Evolutionary conservation across 2,113 vertebrate genomes (phyloP).

Genomic region (Recurvirostra avosetta): DNA sequence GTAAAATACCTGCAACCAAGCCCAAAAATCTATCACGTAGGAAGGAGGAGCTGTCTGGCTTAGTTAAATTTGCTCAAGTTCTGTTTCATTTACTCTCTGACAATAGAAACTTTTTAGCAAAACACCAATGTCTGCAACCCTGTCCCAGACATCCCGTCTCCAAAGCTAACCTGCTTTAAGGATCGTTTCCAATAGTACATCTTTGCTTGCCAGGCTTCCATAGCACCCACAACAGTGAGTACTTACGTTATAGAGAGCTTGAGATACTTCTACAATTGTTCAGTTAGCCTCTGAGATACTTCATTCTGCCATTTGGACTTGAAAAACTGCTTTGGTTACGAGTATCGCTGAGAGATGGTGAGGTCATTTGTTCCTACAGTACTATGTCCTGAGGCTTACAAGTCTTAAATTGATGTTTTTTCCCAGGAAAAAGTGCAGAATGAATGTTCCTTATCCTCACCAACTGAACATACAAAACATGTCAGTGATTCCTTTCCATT

Average conservation of each 20-base stretch:
- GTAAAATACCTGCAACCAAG: neutral
- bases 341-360: neutral
- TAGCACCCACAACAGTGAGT: neutral
- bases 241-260: neutral
- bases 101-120: neutral
- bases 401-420: neutral
- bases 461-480: neutral
- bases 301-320: neutral
- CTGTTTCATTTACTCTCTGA: neutral
- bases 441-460: neutral
- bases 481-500: neutral
- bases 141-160: neutral
- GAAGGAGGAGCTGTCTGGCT: neutral
- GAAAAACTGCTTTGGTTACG: neutral
- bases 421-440: neutral
- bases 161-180: neutral
- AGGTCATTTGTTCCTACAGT: neutral
- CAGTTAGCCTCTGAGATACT: neutral
- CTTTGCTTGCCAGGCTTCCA: neutral
- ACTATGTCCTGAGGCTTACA: fast-evolving
- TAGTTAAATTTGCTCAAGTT: neutral
- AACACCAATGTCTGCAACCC: neutral
- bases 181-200: neutral
- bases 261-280: neutral
- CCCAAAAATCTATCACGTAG: neutral